These are phyloP conservation scores for Coregonus sp. DNA, from an alignment of 2,797 vertebrate species.

Conservation along the genomic window DNA sequence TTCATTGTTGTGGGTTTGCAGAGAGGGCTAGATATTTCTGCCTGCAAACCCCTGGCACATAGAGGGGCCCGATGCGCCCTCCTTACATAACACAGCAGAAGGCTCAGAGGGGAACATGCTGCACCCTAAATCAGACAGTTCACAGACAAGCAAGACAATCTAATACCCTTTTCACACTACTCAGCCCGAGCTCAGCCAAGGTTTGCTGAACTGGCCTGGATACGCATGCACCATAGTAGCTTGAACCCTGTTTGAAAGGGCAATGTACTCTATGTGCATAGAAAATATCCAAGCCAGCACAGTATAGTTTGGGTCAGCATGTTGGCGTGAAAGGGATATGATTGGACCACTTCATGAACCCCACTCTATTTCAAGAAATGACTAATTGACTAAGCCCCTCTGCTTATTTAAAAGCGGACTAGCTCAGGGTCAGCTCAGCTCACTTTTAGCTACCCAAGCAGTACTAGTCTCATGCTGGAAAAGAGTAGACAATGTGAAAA, in stretches of 20 bases:
- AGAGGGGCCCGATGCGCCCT: background rate
- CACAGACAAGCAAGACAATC: background rate
- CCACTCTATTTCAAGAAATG: background rate
- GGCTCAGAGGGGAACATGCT: background rate
- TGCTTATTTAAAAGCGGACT: background rate
- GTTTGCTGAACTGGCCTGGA: background rate
- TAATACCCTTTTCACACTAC: background rate
- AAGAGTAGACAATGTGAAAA: background rate
- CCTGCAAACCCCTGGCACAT: constrained; percentile 12
- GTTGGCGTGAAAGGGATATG: background rate
- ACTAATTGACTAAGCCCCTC: background rate
- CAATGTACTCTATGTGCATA: background rate
- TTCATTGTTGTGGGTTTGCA: constrained; percentile 41
- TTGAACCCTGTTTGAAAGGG: background rate
- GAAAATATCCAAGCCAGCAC: background rate
- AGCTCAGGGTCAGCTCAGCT: background rate
- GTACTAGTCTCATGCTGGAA: background rate
- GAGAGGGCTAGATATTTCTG: constrained; percentile 20
- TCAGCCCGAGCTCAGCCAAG: background rate
- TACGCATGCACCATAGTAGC: background rate
- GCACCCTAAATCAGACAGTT: background rate
- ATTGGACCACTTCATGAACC: background rate
- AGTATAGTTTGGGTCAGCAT: background rate
- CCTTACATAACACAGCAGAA: background rate
- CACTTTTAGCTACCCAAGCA: background rate